A percentile compares a stretch with the other conserved stretches of the same genome.
Evolutionary conservation across 2,113 vertebrate genomes (phyloP).

Genomic region (Hydrochoerus hydrochaeris): DNA sequence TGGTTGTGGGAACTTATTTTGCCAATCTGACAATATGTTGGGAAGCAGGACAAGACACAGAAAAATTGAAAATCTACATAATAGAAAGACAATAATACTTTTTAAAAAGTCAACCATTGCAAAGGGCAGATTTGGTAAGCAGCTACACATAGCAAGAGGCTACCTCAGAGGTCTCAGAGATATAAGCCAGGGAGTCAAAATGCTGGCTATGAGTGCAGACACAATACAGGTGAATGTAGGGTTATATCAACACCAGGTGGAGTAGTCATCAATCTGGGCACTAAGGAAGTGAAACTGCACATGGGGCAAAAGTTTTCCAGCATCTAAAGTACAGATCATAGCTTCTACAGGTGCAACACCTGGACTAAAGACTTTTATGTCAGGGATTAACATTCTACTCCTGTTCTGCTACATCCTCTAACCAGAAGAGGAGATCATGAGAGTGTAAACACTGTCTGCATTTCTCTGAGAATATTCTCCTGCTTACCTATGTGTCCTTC

Average conservation of each 20-base stretch:
- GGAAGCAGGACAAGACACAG: too few species aligned
- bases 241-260: neutral
- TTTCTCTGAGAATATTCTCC: too few species aligned
- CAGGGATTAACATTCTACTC: neutral
- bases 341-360: too few species aligned
- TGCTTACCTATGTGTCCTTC: too few species aligned
- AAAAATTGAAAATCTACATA: too few species aligned
- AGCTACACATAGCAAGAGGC: neutral
- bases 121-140: neutral
- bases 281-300: neutral
- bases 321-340: neutral
- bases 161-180: neutral
- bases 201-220: neutral
- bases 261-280: neutral
- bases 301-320: neutral
- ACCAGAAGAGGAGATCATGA: neutral
- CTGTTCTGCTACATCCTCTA: neutral
- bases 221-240: accelerated
- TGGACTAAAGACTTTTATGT: neutral
- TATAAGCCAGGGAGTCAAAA: too few species aligned
- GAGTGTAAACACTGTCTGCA: too few species aligned
- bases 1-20: too few species aligned
- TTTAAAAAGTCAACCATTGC: neutral
- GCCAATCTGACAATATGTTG: too few species aligned
- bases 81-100: too few species aligned